phyloP scores from a whole-genome alignment of 2,888 invertebrate species.

The Hecatera dysodea region DNA sequence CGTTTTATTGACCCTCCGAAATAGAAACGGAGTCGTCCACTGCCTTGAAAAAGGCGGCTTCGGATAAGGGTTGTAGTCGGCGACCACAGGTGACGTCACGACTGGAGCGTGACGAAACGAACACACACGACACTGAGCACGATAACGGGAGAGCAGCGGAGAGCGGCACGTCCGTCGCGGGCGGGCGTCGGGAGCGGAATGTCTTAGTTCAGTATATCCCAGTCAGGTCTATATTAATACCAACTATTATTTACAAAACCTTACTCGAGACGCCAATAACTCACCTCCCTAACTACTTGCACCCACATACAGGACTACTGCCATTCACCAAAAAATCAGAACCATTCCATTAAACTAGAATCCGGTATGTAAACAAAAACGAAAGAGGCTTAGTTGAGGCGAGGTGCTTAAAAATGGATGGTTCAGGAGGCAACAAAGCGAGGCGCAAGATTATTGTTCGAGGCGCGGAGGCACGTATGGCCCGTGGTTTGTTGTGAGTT shows the following conservation, averaged over 20 bases:
- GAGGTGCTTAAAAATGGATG: slow-evolving; percentile 59
- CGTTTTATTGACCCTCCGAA: too few species aligned
- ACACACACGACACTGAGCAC: too few species aligned
- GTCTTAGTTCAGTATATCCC: too few species aligned
- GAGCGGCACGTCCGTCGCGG: too few species aligned
- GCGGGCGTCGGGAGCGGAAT: too few species aligned
- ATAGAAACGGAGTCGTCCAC: too few species aligned
- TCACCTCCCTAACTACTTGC: not conserved
- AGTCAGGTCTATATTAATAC: too few species aligned
- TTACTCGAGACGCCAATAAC: not conserved
- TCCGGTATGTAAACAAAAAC: slow-evolving; percentile 58
- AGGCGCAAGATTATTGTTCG: slow-evolving; percentile 60
- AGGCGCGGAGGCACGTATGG: slow-evolving; percentile 56
- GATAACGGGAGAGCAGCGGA: too few species aligned
- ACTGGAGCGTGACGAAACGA: too few species aligned
- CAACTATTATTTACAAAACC: not conserved
- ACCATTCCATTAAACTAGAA: slow-evolving; percentile 51
- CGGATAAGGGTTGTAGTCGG: too few species aligned
- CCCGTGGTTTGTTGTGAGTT: slow-evolving; percentile 34
- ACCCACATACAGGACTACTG: slow-evolving; percentile 21
- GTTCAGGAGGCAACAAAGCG: slow-evolving; percentile 36
- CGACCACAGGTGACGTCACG: too few species aligned
- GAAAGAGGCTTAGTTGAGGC: slow-evolving; percentile 49
- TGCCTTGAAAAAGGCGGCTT: too few species aligned
- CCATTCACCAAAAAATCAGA: slow-evolving; percentile 48